Percentiles rank a stretch among this genome's conserved stretches.
Conservation (phyloP, 2,797 vertebrate genomes). For the Rhinella marina region DNA sequence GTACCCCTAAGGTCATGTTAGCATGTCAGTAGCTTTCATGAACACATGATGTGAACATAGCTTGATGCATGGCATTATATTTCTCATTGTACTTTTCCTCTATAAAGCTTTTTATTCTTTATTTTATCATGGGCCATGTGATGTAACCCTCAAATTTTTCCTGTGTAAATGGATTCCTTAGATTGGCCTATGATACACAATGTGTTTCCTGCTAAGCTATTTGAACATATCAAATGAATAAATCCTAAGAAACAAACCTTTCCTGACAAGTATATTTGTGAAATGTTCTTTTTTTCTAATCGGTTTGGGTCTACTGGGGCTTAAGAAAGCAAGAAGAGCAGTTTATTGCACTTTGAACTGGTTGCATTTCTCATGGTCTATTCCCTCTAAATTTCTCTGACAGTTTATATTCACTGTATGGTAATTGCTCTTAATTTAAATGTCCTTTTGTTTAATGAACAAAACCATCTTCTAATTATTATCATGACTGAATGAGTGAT, state of each 20-base stretch:
- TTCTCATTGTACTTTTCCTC: no score
- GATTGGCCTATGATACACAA: neutral
- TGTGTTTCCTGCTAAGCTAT: neutral
- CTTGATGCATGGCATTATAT: no score
- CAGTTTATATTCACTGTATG: constrained; percentile 25
- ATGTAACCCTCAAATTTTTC: neutral
- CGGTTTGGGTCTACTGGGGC: neutral
- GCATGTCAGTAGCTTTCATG: no score
- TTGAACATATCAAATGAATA: neutral
- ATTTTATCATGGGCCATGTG: neutral
- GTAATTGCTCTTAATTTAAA: constrained; percentile 30
- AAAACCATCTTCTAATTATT: constrained; percentile 39
- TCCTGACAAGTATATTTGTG: neutral
- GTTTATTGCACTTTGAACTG: neutral
- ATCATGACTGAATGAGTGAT: constrained; percentile 16
- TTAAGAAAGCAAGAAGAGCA: neutral
- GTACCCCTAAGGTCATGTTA: no score
- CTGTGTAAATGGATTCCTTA: neutral
- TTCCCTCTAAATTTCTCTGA: neutral
- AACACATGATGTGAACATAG: no score
- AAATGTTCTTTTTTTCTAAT: neutral
- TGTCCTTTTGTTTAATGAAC: constrained; percentile 28
- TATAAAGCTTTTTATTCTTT: neutral
- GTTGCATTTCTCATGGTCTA: neutral
- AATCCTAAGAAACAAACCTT: neutral